These are phyloP conservation scores for Tetramorium bicarinatum DNA, from an alignment of 2,888 invertebrate genomes.

Conservation along the genomic window DNA sequence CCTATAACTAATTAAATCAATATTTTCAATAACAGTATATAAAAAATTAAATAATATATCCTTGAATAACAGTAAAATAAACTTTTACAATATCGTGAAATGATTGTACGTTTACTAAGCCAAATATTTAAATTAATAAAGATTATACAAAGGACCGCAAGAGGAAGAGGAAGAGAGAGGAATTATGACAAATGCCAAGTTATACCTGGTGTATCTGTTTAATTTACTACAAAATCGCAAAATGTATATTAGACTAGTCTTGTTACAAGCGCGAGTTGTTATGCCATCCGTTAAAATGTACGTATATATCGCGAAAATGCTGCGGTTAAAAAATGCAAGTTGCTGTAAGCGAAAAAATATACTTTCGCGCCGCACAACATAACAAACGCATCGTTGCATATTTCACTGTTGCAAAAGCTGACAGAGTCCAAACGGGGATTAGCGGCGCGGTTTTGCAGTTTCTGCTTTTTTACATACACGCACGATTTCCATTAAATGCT, in stretches of 20 bases:
- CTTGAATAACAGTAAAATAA: not conserved
- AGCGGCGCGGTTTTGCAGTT: slow-evolving; percentile 26
- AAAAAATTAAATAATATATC: not conserved
- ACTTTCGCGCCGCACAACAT: slow-evolving; percentile 29
- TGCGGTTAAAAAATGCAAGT: slow-evolving; percentile 43
- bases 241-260: slow-evolving; percentile 27
- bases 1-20: not conserved
- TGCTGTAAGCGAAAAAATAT: slow-evolving; percentile 44
- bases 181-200: slow-evolving; percentile 14
- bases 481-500: slow-evolving; percentile 41
- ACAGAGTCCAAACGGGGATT: slow-evolving; percentile 32
- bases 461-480: slow-evolving; percentile 7
- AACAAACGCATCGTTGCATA: slow-evolving; percentile 46
- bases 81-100: not conserved
- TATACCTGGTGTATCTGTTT: slow-evolving; percentile 28
- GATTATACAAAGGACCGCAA: not conserved
- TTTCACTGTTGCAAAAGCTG: slow-evolving; percentile 35
- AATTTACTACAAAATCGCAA: slow-evolving; percentile 28
- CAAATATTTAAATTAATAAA: not conserved
- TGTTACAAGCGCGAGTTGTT: slow-evolving; percentile 32
- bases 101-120: not conserved
- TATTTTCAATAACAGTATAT: not conserved
- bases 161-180: not conserved
- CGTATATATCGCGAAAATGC: slow-evolving; percentile 27
- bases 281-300: slow-evolving; percentile 44